These are phyloP conservation scores for Rhinoderma darwinii DNA, from an alignment of 2,113 vertebrate species.

Conservation along the genomic window DNA sequence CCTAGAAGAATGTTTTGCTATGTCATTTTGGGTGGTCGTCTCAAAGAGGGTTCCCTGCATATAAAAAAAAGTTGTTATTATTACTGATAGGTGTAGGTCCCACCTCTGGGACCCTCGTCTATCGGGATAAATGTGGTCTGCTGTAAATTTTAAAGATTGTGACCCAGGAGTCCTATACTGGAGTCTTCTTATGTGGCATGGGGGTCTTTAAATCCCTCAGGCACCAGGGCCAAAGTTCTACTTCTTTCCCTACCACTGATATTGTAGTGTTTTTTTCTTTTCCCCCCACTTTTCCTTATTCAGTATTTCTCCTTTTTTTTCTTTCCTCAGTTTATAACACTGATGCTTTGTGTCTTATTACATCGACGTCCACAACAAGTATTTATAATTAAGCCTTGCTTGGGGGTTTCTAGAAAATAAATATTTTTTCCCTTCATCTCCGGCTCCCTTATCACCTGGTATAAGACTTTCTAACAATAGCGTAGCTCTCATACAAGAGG, in stretches of 20 bases:
- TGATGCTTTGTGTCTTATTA: conserved; percentile 14
- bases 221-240: not conserved
- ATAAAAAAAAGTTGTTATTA: no score
- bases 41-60: no score
- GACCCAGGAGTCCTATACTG: no score
- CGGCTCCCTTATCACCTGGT: conserved; percentile 41
- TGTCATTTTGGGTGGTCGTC: no score
- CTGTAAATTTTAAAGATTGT: no score
- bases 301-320: not conserved
- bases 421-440: conserved; percentile 25
- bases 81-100: no score
- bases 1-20: no score
- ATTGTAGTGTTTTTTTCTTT: not conserved
- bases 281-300: not conserved
- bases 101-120: no score
- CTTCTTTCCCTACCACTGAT: not conserved
- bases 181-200: no score
- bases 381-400: conserved; percentile 49
- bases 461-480: conserved; percentile 49
- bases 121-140: no score
- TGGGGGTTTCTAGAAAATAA: conserved; percentile 27
- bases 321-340: not conserved
- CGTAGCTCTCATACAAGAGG: conserved; percentile 32
- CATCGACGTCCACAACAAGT: conserved; percentile 22
- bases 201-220: no score